Conservation (phyloP, 2,113 vertebrate species). For the Forbesichthys papilliferus region DNA sequence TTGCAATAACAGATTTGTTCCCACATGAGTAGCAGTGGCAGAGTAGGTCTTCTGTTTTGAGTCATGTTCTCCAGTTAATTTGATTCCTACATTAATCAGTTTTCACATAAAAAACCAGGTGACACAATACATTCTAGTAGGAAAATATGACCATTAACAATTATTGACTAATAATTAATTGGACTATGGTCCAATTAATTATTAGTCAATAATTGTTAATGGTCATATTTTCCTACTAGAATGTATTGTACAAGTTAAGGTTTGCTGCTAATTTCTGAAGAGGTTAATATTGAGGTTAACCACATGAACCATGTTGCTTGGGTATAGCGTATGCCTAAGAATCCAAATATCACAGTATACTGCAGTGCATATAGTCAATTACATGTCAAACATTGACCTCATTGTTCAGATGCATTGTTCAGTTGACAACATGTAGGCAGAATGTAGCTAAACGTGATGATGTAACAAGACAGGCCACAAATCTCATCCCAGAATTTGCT, state of each 20-base stretch:
- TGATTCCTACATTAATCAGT: background rate
- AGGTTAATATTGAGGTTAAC: constrained; percentile 32
- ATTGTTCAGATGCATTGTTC: constrained; percentile 1
- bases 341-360: background rate
- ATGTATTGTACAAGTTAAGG: constrained; percentile 18
- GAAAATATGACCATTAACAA: background rate
- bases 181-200: background rate
- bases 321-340: constrained; percentile 7
- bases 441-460: constrained; percentile 12
- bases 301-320: constrained; percentile 36
- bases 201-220: background rate
- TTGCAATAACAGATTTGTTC: background rate
- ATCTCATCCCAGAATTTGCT: background rate
- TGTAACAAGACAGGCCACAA: background rate
- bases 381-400: background rate
- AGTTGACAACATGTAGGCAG: constrained; percentile 1
- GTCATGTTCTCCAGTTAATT: background rate
- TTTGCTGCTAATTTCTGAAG: background rate
- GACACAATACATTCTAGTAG: background rate
- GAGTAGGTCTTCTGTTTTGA: background rate
- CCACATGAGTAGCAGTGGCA: background rate
- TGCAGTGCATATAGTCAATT: too few species aligned
- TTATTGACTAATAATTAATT: background rate
- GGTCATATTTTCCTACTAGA: background rate
- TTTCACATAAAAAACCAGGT: background rate